Base-by-base conservation (phyloP, 2,888 invertebrate species). In the Ptilodon capucinus region DNA sequence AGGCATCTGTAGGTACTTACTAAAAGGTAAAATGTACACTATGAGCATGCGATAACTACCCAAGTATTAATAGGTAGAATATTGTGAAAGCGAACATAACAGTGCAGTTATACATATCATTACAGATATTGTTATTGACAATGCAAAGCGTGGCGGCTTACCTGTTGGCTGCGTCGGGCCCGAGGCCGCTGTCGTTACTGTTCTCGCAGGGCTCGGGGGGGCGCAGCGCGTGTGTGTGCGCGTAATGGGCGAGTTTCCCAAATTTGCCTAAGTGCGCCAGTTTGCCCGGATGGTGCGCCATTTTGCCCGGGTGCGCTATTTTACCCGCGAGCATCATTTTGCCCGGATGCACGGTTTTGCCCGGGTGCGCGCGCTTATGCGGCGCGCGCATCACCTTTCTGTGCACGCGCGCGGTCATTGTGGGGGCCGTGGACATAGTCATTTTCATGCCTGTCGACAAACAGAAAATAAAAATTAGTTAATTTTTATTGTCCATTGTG, bases 161-260 rank as follows among this genome's bases (percentile, higher is more conserved):
- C 90, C 90, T 90, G 84, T 84, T 81, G 39, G 77, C 71, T 60
- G 93, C 94, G 79, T 97, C 97, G 60, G 95, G 95, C 49, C 97
- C 97, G 64, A 97, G 92, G 23, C 97, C 97, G 63, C 97, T 97
- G 86, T 97, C 97, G 90, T 96, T 97, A 56, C 97, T 97, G 86
- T 96, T 97, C 81, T 97, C 97, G 80, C 96, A 96, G 54, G 94
- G 93, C 76, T 92, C 92, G 34, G 92, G 82, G 42, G 91, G 90
- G 58, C 91, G 78, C 61, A 91, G 66, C 32, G 82, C 54, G 68
- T 92, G 92, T 74, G 89, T 82, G 83, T 90, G 84, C 56, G 89
- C 73, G 80, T 86, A 83, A 68, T 86, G 82, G 46, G 81, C 64
- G 52, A 83, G 67, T 68, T 87, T 82, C 55, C 84, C 84, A 75